phyloP scores from a whole-genome alignment of 2,797 vertebrate species.

The Gorsachius magnificus region DNA sequence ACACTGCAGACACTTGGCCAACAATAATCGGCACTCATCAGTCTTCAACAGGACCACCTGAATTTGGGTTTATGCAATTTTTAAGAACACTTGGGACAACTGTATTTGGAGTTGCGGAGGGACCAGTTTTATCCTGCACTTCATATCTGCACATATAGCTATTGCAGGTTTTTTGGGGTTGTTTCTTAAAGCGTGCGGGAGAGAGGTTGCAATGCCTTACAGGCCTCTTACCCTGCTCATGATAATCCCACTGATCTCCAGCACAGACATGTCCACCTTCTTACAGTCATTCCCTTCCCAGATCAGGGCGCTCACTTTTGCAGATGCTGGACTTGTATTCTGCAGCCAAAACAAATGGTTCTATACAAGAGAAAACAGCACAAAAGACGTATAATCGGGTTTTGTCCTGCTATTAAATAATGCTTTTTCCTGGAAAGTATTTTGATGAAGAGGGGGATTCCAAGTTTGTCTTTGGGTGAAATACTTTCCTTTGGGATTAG shows the following conservation, averaged over 20 bases:
- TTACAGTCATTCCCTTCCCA: slow-evolving; percentile 98
- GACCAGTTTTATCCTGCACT: neutral
- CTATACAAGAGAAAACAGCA: slow-evolving; percentile 67
- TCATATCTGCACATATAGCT: fast-evolving
- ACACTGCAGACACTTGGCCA: neutral
- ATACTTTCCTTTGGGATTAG: neutral
- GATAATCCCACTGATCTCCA: slow-evolving; percentile 98
- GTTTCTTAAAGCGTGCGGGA: neutral
- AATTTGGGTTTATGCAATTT: neutral
- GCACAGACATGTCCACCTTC: slow-evolving; percentile 95
- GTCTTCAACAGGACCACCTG: neutral
- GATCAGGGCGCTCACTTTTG: slow-evolving; percentile 94
- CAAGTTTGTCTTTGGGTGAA: neutral
- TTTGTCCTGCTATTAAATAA: neutral
- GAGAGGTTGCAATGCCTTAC: neutral
- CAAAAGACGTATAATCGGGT: neutral
- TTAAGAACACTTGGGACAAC: neutral
- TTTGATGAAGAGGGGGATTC: neutral
- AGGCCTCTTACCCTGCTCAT: slow-evolving; percentile 86
- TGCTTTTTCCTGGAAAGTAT: neutral
- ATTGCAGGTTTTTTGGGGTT: neutral
- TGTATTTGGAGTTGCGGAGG: neutral
- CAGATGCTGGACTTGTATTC: slow-evolving; percentile 90
- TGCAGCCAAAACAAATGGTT: slow-evolving; percentile 95
- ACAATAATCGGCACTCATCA: neutral